Conservation (phyloP, 2,888 invertebrate genomes). For the Ischnura elegans region DNA sequence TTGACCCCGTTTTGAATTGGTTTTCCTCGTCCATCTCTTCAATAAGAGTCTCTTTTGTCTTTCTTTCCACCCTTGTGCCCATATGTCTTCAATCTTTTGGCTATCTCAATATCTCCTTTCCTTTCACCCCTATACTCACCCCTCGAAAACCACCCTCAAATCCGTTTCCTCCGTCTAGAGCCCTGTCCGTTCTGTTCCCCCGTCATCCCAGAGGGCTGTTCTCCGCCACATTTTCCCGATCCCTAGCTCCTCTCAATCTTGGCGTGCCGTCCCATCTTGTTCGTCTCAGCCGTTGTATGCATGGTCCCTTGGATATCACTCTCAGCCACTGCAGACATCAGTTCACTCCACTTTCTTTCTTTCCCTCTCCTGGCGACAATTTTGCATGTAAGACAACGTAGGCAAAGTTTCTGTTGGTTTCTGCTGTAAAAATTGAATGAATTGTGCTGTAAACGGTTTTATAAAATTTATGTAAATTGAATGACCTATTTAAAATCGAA, state of each 20-base stretch:
- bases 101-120: neutral
- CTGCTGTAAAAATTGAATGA: no score
- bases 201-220: neutral
- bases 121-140: neutral
- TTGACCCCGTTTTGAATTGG: no score
- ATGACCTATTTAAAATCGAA: no score
- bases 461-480: no score
- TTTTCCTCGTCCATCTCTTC: no score
- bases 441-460: no score
- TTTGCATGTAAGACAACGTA: no score
- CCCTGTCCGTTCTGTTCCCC: slow-evolving; percentile 2
- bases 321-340: neutral
- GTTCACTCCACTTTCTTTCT: no score
- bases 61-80: no score
- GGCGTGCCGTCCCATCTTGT: neutral
- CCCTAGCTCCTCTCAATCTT: neutral
- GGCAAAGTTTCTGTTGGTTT: no score
- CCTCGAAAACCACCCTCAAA: slow-evolving; percentile 8
- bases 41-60: no score
- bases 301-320: neutral
- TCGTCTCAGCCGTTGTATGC: neutral
- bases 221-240: neutral
- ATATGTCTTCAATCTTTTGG: neutral
- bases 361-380: no score
- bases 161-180: slow-evolving; percentile 44